A percentile compares a stretch with the other conserved stretches of the same genome.
Conservation (phyloP, 2,797 vertebrate genomes). For the Ptychobarbus kaznakovi region DNA sequence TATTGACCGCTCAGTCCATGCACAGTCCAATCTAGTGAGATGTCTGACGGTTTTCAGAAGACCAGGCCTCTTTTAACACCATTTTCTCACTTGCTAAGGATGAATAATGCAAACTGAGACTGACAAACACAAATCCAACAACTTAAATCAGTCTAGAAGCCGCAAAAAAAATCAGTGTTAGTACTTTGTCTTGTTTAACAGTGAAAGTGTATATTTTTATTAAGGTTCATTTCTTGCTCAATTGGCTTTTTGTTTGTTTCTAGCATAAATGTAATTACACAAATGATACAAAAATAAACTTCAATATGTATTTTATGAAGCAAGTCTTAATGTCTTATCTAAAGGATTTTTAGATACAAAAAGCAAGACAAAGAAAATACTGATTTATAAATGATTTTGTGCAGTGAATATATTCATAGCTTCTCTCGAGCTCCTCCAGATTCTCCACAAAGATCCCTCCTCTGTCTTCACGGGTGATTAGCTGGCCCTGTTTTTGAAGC, state of each 20-base stretch:
- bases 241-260: background rate
- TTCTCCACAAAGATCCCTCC: constrained; percentile 27
- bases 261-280: background rate
- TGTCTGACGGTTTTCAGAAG: constrained; percentile 12
- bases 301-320: background rate
- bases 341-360: background rate
- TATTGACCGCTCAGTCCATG: constrained; percentile 20
- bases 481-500: constrained; percentile 41
- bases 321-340: background rate
- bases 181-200: background rate
- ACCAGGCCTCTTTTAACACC: background rate
- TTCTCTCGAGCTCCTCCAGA: constrained; percentile 22
- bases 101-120: background rate
- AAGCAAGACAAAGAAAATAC: background rate
- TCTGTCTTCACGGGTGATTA: constrained; percentile 42
- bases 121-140: background rate
- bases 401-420: constrained; percentile 23
- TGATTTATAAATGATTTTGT: background rate
- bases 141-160: background rate
- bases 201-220: background rate
- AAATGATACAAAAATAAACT: background rate
- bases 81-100: background rate
- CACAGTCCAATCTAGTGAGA: constrained; percentile 7
- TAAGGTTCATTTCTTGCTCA: background rate
- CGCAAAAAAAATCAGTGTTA: background rate